These are phyloP conservation scores for Takifugu flavidus DNA, from an alignment of 2,113 vertebrate genomes.

Conservation along the genomic window DNA sequence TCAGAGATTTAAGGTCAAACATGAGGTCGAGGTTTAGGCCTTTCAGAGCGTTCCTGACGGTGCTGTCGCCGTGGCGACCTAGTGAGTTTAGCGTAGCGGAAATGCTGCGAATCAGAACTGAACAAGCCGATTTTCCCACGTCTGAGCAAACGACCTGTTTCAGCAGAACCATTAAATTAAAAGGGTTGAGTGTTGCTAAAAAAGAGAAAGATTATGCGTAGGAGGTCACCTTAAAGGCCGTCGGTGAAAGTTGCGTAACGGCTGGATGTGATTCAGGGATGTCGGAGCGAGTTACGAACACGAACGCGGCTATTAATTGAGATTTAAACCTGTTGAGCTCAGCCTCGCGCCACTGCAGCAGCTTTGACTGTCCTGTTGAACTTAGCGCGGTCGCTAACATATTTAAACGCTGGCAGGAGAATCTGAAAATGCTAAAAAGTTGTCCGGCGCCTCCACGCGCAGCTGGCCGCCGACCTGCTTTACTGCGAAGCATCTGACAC, in stretches of 20 bases:
- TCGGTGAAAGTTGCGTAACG: constrained; percentile 17
- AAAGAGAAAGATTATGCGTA: background rate
- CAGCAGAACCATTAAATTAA: background rate
- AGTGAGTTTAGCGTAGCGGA: background rate
- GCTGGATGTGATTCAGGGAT: constrained; percentile 9
- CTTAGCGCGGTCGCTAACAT: no score
- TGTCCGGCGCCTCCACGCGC: constrained; percentile 17
- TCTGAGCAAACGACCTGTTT: background rate
- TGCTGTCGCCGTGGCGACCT: no score
- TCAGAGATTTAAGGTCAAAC: no score
- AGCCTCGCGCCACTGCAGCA: no score
- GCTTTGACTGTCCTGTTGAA: no score
- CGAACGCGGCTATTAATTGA: no score
- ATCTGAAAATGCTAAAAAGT: no score
- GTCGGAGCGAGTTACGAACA: background rate
- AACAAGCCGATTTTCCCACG: background rate
- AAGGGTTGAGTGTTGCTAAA: constrained; percentile 2
- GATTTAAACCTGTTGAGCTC: no score
- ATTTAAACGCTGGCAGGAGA: no score
- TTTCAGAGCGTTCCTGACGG: no score
- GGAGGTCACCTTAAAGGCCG: constrained; percentile 16
- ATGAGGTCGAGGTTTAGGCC: no score
- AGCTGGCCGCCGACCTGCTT: constrained; percentile 61
- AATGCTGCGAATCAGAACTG: background rate
- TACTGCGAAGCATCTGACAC: constrained; percentile 66